Evolutionary conservation across 1,140 invertebrate species (phyloP).

Genomic region (Mamestra configurata): DNA sequence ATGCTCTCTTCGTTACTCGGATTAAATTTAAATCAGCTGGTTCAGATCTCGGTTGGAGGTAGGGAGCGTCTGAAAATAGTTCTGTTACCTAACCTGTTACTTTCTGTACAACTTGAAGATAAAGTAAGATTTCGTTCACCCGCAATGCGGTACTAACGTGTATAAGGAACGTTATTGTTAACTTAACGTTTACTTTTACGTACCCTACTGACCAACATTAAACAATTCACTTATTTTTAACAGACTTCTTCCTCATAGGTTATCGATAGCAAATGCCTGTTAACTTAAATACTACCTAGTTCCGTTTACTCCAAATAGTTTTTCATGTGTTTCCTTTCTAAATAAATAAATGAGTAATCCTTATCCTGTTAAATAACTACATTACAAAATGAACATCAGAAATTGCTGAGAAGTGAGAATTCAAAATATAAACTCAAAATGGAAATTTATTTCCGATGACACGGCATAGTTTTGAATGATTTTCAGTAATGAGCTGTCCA

Average conservation of each 20-base stretch:
- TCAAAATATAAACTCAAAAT: too few relatives aligned
- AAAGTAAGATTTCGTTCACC: conserved; percentile 42
- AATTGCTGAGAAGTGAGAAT: too few relatives aligned
- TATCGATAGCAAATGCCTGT: not conserved
- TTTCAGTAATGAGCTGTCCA: conserved; percentile 11
- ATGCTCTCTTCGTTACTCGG: not conserved
- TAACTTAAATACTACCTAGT: not conserved
- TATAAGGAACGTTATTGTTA: conserved; percentile 15
- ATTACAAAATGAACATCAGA: too few relatives aligned
- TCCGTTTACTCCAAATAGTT: too few relatives aligned
- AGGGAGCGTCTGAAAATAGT: conserved; percentile 5
- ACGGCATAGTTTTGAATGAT: not conserved
- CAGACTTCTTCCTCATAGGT: not conserved
- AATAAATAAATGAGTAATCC: too few relatives aligned
- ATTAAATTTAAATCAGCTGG: conserved; percentile 33
- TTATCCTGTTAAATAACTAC: too few relatives aligned
- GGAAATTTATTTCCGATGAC: not conserved
- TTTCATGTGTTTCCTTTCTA: too few relatives aligned
- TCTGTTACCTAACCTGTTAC: conserved; percentile 26
- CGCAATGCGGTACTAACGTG: conserved; percentile 45
- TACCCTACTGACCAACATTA: not conserved
- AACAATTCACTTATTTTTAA: too few relatives aligned
- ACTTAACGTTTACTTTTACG: not conserved
- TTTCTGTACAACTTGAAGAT: conserved; percentile 31
- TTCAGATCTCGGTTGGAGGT: not conserved